A percentile compares a stretch with the other conserved stretches of the same genome.
Conservation (phyloP, 2,888 invertebrate genomes). For the Epsilonema sp. region DNA sequence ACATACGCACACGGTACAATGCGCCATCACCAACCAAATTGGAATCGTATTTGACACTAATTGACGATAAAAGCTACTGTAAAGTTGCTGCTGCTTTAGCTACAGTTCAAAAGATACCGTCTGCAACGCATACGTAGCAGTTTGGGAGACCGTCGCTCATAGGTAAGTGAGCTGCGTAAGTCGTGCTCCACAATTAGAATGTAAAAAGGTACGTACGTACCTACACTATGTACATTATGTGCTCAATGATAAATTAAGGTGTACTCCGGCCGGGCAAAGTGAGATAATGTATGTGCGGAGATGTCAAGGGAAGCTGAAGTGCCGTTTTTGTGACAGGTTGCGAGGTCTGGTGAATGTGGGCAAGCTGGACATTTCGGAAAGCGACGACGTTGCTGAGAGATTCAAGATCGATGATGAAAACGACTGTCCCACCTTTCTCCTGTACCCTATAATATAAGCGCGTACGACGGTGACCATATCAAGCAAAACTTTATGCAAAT, state of each 20-base stretch:
- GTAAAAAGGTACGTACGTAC: too few relatives aligned
- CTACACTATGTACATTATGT: too few relatives aligned
- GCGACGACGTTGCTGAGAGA: constrained; percentile 26
- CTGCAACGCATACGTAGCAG: constrained; percentile 24
- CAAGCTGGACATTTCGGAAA: constrained; percentile 23
- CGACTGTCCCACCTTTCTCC: constrained; percentile 25
- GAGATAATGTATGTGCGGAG: too few relatives aligned
- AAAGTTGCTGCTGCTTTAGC: constrained; percentile 10
- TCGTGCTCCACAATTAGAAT: background rate
- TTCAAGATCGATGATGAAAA: constrained; percentile 25
- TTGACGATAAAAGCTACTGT: background rate
- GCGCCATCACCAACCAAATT: background rate
- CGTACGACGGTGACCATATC: too few relatives aligned
- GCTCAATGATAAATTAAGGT: background rate
- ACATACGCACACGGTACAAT: background rate
- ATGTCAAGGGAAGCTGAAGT: too few relatives aligned
- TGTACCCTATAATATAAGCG: too few relatives aligned
- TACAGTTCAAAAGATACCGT: constrained; percentile 25
- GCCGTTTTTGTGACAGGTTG: constrained; percentile 18
- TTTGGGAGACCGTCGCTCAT: constrained; percentile 28
- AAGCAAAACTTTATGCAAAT: too few relatives aligned
- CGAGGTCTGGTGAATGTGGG: constrained; percentile 27
- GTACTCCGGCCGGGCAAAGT: too few relatives aligned
- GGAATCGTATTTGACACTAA: too few relatives aligned
- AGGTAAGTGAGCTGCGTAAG: constrained; percentile 13